Conservation (phyloP, 2,113 vertebrate genomes). For the Gallinago jamesoni region DNA sequence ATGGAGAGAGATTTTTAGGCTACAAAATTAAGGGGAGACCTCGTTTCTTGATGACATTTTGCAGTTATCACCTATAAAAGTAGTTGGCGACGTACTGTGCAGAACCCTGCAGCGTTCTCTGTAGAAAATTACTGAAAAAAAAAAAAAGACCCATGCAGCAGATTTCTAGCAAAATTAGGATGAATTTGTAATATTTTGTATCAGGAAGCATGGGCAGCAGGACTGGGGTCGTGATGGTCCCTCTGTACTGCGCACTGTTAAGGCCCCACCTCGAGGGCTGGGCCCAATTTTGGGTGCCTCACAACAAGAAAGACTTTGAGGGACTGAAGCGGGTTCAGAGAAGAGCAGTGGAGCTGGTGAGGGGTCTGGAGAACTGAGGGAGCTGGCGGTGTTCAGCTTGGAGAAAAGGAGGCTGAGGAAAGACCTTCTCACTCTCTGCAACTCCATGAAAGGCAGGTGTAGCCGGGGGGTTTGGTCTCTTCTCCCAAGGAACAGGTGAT, state of each 20-base stretch:
- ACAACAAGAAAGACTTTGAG: background rate
- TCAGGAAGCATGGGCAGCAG: background rate
- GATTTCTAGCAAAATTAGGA: background rate
- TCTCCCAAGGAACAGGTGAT: too few species aligned
- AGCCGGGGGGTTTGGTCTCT: too few species aligned
- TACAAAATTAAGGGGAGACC: background rate
- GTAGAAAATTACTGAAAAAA: background rate
- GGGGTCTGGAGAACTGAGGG: too few species aligned
- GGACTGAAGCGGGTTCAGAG: background rate
- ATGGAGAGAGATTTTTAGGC: background rate
- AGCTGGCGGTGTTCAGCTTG: background rate
- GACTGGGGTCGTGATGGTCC: accelerated
- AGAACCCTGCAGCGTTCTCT: too few species aligned
- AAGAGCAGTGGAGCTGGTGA: too few species aligned
- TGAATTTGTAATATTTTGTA: background rate
- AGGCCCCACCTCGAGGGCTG: accelerated
- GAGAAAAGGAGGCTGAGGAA: too few species aligned
- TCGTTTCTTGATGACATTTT: background rate
- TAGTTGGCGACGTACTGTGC: accelerated
- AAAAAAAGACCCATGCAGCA: background rate
- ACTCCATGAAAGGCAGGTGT: too few species aligned
- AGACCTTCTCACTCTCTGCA: too few species aligned
- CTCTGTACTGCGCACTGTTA: accelerated
- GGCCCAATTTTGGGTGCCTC: background rate
- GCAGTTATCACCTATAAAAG: accelerated